Evolutionary conservation across 2,113 vertebrate species (phyloP).

Genomic region (Oreotrochilus melanogaster): DNA sequence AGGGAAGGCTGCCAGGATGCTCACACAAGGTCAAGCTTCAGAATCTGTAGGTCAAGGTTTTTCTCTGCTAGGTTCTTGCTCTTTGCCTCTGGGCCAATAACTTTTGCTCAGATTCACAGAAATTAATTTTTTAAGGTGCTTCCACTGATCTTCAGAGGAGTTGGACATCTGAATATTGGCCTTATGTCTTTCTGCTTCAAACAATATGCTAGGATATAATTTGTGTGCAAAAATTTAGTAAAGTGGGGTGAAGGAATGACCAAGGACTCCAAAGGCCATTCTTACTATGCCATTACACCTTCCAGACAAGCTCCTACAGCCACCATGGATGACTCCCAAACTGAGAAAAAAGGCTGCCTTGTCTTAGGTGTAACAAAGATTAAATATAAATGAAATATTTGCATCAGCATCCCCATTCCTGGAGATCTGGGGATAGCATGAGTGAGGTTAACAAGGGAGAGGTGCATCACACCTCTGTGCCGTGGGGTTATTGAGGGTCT

Average conservation of each 20-base stretch:
- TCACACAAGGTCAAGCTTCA: neutral
- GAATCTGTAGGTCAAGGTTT: neutral
- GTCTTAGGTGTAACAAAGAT: neutral
- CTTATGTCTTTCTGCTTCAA: neutral
- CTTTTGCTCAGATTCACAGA: neutral
- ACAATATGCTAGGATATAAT: accelerated
- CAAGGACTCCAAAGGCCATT: neutral
- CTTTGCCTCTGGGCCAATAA: neutral
- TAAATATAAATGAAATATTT: neutral
- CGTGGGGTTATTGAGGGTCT: neutral
- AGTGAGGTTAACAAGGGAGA: neutral
- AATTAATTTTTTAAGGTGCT: neutral
- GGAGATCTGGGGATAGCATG: neutral
- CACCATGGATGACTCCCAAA: neutral
- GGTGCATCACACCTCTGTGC: neutral
- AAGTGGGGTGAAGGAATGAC: neutral
- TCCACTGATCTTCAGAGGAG: neutral
- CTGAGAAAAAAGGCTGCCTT: neutral
- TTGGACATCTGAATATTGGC: neutral
- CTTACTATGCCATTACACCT: neutral
- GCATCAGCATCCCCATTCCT: neutral
- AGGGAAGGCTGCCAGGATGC: neutral
- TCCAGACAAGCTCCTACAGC: neutral
- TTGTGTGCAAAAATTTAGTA: neutral
- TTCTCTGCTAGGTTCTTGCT: neutral